These are phyloP conservation scores for Pseudolaguvia tuberculata DNA, from an alignment of 2,113 vertebrate species.

Conservation along the genomic window DNA sequence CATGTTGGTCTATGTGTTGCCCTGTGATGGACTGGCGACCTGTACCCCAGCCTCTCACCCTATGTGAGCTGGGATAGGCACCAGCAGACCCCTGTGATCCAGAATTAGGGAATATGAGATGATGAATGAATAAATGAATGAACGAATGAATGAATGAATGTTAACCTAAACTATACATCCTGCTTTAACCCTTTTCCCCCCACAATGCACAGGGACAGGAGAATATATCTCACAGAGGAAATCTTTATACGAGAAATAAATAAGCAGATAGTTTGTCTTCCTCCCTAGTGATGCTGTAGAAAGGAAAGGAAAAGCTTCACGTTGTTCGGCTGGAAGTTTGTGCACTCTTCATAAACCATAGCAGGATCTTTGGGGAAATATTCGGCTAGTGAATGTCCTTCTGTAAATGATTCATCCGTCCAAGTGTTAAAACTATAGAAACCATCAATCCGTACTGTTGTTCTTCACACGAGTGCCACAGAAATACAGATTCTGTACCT, in stretches of 20 bases:
- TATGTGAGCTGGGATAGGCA: too few species aligned
- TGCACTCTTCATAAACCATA: neutral
- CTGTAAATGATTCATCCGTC: neutral
- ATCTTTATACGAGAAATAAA: neutral
- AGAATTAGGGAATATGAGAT: too few species aligned
- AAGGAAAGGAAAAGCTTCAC: neutral
- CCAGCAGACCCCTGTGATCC: too few species aligned
- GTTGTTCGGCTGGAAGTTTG: neutral
- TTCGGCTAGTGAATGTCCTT: neutral
- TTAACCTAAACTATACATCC: neutral
- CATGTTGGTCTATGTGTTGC: too few species aligned
- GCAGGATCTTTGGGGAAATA: neutral
- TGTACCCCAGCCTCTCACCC: too few species aligned
- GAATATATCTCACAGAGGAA: neutral
- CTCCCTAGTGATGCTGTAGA: neutral
- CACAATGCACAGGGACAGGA: neutral
- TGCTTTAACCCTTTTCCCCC: neutral
- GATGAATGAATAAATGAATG: too few species aligned
- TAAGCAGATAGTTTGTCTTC: neutral
- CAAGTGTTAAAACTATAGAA: neutral
- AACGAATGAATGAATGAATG: too few species aligned
- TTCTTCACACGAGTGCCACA: neutral
- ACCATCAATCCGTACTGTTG: neutral
- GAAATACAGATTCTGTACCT: neutral
- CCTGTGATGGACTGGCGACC: too few species aligned